Evolutionary conservation across 2,797 vertebrate genomes (phyloP).

Genomic region (Cottoperca gobio): DNA sequence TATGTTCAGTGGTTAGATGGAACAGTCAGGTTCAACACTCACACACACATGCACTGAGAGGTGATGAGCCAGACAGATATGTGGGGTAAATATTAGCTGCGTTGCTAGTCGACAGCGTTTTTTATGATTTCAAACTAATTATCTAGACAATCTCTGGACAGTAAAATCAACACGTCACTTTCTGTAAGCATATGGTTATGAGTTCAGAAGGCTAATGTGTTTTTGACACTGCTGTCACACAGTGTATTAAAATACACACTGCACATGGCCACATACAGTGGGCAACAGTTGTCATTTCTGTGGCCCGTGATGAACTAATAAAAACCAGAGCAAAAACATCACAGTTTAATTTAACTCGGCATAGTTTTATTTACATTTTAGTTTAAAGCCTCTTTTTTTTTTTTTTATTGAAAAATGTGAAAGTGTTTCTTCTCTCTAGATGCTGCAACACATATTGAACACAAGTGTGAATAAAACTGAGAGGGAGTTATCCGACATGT

Average conservation of each 20-base stretch:
- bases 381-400: not conserved
- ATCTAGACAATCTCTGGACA: conserved; percentile 37
- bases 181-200: conserved; percentile 28
- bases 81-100: conserved; percentile 71
- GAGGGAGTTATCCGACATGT: not conserved
- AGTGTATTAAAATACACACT: conserved; percentile 24
- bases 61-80: conserved; percentile 43
- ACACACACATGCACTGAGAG: conserved; percentile 12
- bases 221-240: conserved; percentile 56
- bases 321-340: not conserved
- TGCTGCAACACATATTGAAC: not conserved
- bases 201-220: conserved; percentile 59
- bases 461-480: not conserved
- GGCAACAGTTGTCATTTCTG: conserved; percentile 7
- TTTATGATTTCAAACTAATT: conserved; percentile 65
- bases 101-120: conserved; percentile 68
- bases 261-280: conserved; percentile 25
- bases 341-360: not conserved
- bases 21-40: conserved; percentile 53
- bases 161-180: conserved; percentile 45
- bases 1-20: conserved; percentile 41
- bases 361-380: not conserved
- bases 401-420: no score
- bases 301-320: not conserved
- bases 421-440: not conserved